A percentile compares a stretch with the other conserved stretches of the same genome.
These are phyloP conservation scores for Mustela nigripes DNA, from an alignment of 2,113 vertebrate species.

Conservation along the genomic window DNA sequence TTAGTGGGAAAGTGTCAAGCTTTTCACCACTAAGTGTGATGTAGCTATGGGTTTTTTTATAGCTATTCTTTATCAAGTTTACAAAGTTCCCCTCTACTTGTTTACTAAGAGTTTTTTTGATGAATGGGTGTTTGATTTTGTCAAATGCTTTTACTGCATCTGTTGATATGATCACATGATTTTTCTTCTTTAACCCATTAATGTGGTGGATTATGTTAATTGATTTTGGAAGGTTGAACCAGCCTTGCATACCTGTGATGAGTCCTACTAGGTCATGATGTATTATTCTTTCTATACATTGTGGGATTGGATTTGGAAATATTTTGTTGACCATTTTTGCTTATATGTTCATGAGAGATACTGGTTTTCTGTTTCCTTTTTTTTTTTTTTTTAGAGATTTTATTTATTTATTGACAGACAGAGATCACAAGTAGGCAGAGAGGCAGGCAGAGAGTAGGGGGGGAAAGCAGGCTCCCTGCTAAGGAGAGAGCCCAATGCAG, in stretches of 20 bases:
- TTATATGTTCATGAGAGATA: background rate
- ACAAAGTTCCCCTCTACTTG: background rate
- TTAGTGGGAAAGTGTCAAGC: background rate
- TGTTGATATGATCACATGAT: background rate
- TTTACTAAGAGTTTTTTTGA: background rate
- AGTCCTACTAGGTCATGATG: background rate
- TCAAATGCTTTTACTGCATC: background rate
- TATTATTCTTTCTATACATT: background rate
- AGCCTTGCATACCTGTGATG: background rate
- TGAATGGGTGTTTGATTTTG: background rate
- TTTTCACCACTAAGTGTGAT: background rate
- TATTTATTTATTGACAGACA: no score
- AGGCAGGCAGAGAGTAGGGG: no score
- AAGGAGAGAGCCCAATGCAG: no score
- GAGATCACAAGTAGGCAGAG: no score
- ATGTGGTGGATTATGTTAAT: background rate
- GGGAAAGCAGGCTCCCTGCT: no score
- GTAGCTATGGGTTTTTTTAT: background rate
- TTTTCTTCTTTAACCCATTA: background rate
- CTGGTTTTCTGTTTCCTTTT: background rate
- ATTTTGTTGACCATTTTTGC: background rate
- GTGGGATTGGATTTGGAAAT: background rate
- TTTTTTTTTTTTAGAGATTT: no score
- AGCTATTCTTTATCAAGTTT: background rate
- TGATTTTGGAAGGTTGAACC: background rate